phyloP scores from a whole-genome alignment of 2,888 invertebrate species.

The Elegia similella region DNA sequence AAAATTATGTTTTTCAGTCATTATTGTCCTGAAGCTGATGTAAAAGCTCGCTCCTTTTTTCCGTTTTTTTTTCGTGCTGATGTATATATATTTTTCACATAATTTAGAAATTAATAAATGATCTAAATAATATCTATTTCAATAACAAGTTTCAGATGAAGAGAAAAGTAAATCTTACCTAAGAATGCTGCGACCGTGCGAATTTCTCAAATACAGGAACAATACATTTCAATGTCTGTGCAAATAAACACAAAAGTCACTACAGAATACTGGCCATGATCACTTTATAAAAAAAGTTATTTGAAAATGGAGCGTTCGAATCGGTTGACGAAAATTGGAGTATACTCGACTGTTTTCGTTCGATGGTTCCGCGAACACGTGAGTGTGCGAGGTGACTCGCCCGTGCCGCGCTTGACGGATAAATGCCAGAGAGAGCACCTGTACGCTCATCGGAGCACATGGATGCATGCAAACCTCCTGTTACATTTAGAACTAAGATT shows the following conservation, averaged over 20 bases:
- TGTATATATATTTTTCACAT: not conserved
- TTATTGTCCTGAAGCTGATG: too few species aligned
- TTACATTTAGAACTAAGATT: constrained; percentile 11
- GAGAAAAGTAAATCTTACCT: constrained; percentile 44
- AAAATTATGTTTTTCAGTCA: too few species aligned
- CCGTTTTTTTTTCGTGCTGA: too few species aligned
- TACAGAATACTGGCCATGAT: constrained; percentile 6
- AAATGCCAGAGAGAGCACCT: constrained; percentile 64
- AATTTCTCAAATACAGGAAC: constrained; percentile 49
- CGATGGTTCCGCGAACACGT: constrained; percentile 41
- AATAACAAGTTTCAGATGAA: not conserved
- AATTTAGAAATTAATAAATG: not conserved
- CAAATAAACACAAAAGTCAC: constrained; percentile 23
- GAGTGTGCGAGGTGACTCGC: constrained; percentile 55
- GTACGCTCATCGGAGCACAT: constrained; percentile 38
- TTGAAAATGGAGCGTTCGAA: constrained; percentile 7
- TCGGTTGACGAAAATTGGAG: constrained; percentile 11
- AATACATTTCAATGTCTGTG: constrained; percentile 47
- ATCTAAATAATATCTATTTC: not conserved
- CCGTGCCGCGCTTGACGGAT: constrained; percentile 65
- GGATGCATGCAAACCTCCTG: constrained; percentile 28
- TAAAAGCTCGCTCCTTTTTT: too few species aligned
- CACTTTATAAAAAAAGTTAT: constrained; percentile 1
- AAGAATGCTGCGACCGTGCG: constrained; percentile 42
- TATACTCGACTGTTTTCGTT: constrained; percentile 14